A percentile compares a stretch with the other conserved stretches of the same genome.
Conservation (phyloP, 2,797 vertebrate species). For the Parambassis ranga region DNA sequence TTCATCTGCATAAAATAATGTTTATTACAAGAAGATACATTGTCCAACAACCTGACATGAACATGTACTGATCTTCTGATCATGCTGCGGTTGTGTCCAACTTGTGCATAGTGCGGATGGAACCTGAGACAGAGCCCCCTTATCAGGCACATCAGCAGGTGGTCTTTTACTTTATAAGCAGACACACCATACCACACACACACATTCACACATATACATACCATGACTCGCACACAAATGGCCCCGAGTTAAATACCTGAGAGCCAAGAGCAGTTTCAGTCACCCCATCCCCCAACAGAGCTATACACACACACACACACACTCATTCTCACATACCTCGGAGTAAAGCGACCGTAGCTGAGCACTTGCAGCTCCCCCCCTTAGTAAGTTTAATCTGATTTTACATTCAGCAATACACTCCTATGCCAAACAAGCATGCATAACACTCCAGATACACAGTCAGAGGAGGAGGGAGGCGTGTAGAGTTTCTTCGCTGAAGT, state of each 20-base stretch:
- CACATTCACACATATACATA: conserved; percentile 18
- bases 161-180: conserved; percentile 47
- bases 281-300: conserved; percentile 16
- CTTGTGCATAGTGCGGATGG: conserved; percentile 51
- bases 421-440: conserved; percentile 34
- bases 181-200: not conserved
- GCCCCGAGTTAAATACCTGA: conserved; percentile 63
- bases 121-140: conserved; percentile 49
- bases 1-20: conserved; percentile 16
- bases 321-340: conserved; percentile 51
- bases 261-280: conserved; percentile 34
- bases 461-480: not conserved
- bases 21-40: conserved; percentile 34
- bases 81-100: conserved; percentile 35
- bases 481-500: conserved; percentile 38
- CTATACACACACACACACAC: conserved; percentile 28
- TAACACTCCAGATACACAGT: conserved; percentile 21
- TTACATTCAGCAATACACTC: conserved; percentile 56
- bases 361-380: conserved; percentile 44
- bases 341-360: conserved; percentile 62
- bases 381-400: conserved; percentile 61
- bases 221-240: conserved; percentile 26
- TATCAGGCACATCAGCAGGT: conserved; percentile 73
- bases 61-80: conserved; percentile 24
- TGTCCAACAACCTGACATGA: conserved; percentile 20